Evolutionary conservation across 2,797 vertebrate genomes (phyloP).

Genomic region (Falco naumanni): DNA sequence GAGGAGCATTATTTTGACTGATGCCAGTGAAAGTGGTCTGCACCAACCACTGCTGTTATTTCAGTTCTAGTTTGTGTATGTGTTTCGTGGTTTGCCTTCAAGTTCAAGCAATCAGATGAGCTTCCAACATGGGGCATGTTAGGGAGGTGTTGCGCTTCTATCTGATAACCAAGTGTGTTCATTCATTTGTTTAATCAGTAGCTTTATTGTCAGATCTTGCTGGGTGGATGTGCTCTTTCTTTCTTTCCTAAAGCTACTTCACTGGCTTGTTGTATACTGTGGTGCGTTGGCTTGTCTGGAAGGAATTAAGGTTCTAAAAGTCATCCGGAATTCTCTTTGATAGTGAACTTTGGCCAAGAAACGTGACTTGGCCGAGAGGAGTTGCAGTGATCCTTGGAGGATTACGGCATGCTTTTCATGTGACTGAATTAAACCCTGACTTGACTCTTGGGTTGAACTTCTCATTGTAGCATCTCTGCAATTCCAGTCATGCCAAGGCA

Average conservation of each 20-base stretch:
- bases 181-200: fast-evolving
- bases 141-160: fast-evolving
- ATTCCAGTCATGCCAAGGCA: neutral
- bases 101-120: neutral
- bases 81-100: fast-evolving
- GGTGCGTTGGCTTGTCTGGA: neutral
- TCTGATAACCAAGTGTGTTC: fast-evolving
- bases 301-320: neutral
- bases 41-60: fast-evolving
- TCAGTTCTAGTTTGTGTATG: neutral
- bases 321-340: neutral
- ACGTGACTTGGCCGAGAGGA: neutral
- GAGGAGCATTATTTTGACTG: fast-evolving
- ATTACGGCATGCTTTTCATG: fast-evolving
- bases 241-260: neutral
- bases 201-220: neutral
- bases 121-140: fast-evolving
- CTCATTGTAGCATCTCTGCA: neutral
- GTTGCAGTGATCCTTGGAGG: neutral
- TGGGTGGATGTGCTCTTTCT: neutral
- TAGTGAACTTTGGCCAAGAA: neutral
- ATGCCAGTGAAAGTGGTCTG: fast-evolving
- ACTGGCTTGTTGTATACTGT: fast-evolving
- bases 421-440: neutral
- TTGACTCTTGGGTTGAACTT: neutral